Evolutionary conservation across 2,113 vertebrate species (phyloP), one percentile per base, ranked within the genome.

Genomic region (Eidolon helvum): DNA sequence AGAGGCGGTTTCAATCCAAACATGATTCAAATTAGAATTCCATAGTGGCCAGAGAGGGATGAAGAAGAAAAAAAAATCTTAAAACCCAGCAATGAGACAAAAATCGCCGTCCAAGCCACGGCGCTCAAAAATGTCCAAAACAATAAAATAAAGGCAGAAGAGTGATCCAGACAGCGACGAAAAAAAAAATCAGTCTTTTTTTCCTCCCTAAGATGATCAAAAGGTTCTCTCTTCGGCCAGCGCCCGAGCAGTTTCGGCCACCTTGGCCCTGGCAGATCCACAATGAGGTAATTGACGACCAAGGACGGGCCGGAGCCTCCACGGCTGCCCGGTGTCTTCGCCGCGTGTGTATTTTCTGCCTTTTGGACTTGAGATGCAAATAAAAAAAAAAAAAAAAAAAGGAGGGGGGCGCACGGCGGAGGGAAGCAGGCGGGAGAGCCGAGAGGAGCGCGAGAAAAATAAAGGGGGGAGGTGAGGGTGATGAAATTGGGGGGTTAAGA

Each of bases 1-100:
- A 99, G 99, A 92, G 99, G 99, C 72, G 99, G 99, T 99, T 99
- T 99, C 99, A 99, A 98, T 99, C 99, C 99, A 99, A 99, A 99
- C 99, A 99, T 99, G 99, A 98, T 99, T 98, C 98, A 98, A 95
- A 97, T 99, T 98, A 98, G 98, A 98, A 98, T 98, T 98, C 99
- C 99, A 99, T 99, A 98, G 98, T 99, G 98, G 96, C 85, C 98
- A 98, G 92, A 95, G 96, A 96, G 98, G 98, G 97, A 92, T 86
- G 97, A 97, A 95, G 87, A 89, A 89, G 95, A 43, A 35, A 89
- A 86, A 89, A 79, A 78, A 35, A 24, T 14, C 57, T 61, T 12
- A 57, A 92, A 95, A 79, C 80, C 89, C 91, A 94, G 87, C 43
- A 40, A 45, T 9, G 94, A 91, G 55, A 94, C 68, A 77, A 61